phyloP scores from a whole-genome alignment of 2,888 invertebrate species.

The Cyaniris semiargus region DNA sequence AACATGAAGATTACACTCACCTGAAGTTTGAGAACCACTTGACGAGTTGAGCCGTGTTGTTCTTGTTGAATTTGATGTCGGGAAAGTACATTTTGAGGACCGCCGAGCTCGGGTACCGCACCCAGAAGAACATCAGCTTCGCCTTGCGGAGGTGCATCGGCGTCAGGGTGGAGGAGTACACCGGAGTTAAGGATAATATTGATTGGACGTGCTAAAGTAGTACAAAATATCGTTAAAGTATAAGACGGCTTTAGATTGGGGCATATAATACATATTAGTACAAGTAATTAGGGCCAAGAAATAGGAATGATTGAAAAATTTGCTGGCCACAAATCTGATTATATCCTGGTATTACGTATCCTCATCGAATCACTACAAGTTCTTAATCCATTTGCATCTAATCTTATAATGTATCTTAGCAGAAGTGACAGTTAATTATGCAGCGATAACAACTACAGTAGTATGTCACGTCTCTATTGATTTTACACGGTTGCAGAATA shows the following conservation, averaged over 20 bases:
- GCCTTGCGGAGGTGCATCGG: conserved; percentile 99
- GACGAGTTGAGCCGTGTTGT: conserved; percentile 99
- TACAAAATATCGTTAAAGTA: background rate
- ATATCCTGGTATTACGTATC: conserved; percentile 59
- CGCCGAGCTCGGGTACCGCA: conserved; percentile 98
- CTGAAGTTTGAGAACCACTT: conserved; percentile 99
- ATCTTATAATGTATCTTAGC: conserved; percentile 78
- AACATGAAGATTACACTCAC: conserved; percentile 81
- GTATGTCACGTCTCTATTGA: background rate
- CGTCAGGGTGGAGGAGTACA: conserved; percentile 97
- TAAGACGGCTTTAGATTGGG: conserved; percentile 16
- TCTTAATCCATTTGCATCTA: conserved; percentile 77
- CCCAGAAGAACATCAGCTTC: conserved; percentile 99
- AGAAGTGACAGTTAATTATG: conserved; percentile 42
- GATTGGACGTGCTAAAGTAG: conserved; percentile 31
- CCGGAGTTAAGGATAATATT: conserved; percentile 87
- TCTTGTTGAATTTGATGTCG: conserved; percentile 99
- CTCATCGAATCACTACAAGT: conserved; percentile 73
- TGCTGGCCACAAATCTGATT: conserved; percentile 58
- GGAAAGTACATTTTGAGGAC: conserved; percentile 99
- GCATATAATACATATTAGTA: no score
- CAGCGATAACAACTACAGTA: background rate
- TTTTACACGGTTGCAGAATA: background rate
- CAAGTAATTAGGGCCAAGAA: conserved; percentile 38
- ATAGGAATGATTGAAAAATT: conserved; percentile 42